Evolutionary conservation across 2,113 vertebrate species (phyloP), one percentile per base, ranked within the genome.

Genomic region (Dicaeum eximium): DNA sequence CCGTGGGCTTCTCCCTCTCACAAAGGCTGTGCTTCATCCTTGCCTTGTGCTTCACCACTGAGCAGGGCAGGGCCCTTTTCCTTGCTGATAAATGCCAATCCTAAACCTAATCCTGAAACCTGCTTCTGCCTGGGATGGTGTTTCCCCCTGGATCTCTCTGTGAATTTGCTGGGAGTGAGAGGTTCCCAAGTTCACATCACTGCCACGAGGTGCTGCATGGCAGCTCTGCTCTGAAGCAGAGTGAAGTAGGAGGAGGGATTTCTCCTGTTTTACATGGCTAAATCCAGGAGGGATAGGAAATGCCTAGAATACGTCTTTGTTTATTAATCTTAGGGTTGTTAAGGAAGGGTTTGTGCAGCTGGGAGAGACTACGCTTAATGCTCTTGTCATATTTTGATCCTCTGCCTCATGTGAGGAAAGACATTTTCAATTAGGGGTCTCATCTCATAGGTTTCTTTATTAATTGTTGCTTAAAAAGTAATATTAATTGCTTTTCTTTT

Each of bases 331-430:
- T 62, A 11, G 40, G 69, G 17, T 62, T 40, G 77, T 91, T 91
- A 37, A 90, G 91, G 67, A 84, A 86, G 14, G 44, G 48, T 73
- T 91, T 89, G 53, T 4, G 31, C 92, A 94, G 93, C 88, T 95
- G 86, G 80, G 65, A 74, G 64, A 88, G 89, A 8, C 80, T 53
- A 0, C 23, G 65, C 64, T 58, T 37, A 75, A 92, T 60, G 83
- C 33, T 64, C 72, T 71, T 80, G 75, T 80, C 69, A 13, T 84
- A 10, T 62, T 92, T 80, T 62, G 73, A 60, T 91, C 80, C 65
- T 89, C 69, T 78, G 83, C 56, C 53, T 93, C 28, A 1, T 91
- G 75, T 42, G 57, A 56, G 57, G 38, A 88, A 80, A 92, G 80
- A 44, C 58, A 73, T 80, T 93, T 92, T 88, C 85, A 92, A 58